phyloP scores from a whole-genome alignment of 2,797 vertebrate genomes.

The Pipistrellus pipistrellus region DNA sequence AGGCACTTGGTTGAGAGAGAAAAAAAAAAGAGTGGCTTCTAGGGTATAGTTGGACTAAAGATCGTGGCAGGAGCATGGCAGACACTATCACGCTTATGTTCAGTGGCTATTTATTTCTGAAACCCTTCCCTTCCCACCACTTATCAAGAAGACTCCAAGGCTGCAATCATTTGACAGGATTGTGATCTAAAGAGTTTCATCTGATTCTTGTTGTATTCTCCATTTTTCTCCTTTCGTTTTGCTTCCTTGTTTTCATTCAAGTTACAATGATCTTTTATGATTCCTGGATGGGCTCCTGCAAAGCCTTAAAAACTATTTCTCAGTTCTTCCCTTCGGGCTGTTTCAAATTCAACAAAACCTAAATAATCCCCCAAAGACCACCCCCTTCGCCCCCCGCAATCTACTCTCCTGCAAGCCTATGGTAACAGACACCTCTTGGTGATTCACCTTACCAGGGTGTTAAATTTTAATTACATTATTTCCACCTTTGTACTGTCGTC shows the following conservation, averaged over 20 bases:
- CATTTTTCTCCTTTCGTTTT: background rate
- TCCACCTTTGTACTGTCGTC: background rate
- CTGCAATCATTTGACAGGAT: background rate
- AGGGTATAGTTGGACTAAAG: background rate
- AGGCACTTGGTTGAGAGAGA: background rate
- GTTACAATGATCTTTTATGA: background rate
- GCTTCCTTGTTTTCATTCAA: slow-evolving; percentile 13
- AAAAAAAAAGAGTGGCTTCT: background rate
- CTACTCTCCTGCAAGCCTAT: background rate
- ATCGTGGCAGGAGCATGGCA: rapidly evolving
- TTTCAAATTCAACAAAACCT: slow-evolving; percentile 67
- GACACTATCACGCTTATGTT: no score
- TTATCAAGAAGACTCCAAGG: background rate
- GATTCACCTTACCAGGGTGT: background rate
- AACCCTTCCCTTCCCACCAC: background rate
- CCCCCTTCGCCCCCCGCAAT: rapidly evolving
- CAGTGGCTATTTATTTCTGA: background rate
- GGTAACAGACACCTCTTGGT: background rate
- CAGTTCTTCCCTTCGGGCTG: slow-evolving; percentile 37
- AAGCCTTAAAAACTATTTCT: slow-evolving; percentile 48
- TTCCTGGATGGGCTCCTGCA: background rate
- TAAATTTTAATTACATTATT: slow-evolving; percentile 44
- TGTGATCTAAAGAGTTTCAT: background rate
- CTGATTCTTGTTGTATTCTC: background rate
- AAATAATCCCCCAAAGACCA: background rate